Percentiles rank a stretch among this genome's conserved stretches.
Conservation (phyloP, 2,888 invertebrate species). For the Flabesymbios commensalis region DNA sequence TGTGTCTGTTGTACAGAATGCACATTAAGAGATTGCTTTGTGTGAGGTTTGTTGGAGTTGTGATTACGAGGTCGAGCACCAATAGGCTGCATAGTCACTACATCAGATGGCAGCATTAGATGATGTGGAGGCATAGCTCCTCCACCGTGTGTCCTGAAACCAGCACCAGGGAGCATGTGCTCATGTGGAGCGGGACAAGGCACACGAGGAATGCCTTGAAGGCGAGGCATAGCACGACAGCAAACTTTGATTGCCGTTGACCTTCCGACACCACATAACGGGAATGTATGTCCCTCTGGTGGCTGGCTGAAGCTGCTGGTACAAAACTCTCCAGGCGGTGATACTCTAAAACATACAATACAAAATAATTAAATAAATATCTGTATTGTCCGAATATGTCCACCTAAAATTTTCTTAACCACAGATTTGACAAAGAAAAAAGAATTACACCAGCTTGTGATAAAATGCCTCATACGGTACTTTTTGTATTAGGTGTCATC, state of each 20-base stretch:
- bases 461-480: too few relatives aligned
- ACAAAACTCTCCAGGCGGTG: slow-evolving; percentile 72
- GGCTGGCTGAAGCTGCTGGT: slow-evolving; percentile 63
- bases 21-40: too few relatives aligned
- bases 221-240: slow-evolving; percentile 71
- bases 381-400: too few relatives aligned
- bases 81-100: too few relatives aligned
- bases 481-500: too few relatives aligned
- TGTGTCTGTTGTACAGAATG: too few relatives aligned
- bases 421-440: too few relatives aligned
- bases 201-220: slow-evolving; percentile 7
- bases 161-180: slow-evolving; percentile 17
- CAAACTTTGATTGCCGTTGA: slow-evolving; percentile 66
- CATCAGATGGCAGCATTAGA: too few relatives aligned
- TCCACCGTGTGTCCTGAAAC: slow-evolving; percentile 15
- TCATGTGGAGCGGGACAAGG: slow-evolving; percentile 9
- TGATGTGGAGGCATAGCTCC: neutral
- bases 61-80: too few relatives aligned
- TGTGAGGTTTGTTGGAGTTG: too few relatives aligned
- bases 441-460: too few relatives aligned
- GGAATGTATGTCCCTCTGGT: slow-evolving; percentile 53
- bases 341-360: slow-evolving; percentile 60
- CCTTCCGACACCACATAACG: slow-evolving; percentile 21
- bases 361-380: neutral
- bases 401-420: too few relatives aligned